A percentile compares a stretch with the other conserved stretches of the same genome.
phyloP scores from a whole-genome alignment of 2,888 invertebrate genomes.

The Cetonia aurata region DNA sequence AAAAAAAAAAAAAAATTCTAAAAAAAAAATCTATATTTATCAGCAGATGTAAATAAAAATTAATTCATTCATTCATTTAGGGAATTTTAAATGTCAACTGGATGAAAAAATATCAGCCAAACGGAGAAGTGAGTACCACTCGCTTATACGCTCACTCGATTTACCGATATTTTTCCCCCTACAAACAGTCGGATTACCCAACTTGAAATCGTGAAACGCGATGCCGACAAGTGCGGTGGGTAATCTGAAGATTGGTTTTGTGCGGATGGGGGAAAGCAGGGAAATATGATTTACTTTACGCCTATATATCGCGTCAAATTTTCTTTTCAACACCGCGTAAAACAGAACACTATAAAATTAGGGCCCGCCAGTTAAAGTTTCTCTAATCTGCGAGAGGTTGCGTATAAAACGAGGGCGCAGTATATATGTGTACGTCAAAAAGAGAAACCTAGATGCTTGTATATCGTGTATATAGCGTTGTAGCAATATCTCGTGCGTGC shows the following conservation, averaged over 20 bases:
- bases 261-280: slow-evolving; percentile 22
- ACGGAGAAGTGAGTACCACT: no score
- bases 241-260: slow-evolving; percentile 65
- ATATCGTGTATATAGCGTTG: background rate
- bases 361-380: slow-evolving; percentile 36
- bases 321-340: slow-evolving; percentile 49
- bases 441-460: no score
- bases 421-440: background rate
- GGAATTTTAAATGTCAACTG: no score
- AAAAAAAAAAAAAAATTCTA: no score
- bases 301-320: slow-evolving; percentile 64
- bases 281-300: slow-evolving; percentile 53
- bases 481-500: background rate
- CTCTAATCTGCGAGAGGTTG: slow-evolving; percentile 39
- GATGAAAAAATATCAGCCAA: no score
- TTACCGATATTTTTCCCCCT: slow-evolving; percentile 1
- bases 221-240: slow-evolving; percentile 62
- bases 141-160: slow-evolving; percentile 11
- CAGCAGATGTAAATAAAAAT: no score
- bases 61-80: no score
- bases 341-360: slow-evolving; percentile 51
- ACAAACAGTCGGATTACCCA: slow-evolving; percentile 6
- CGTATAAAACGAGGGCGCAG: background rate
- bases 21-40: no score
- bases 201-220: slow-evolving; percentile 54